Evolutionary conservation across 2,113 vertebrate genomes (phyloP).

Genomic region (Carettochelys insculpta): DNA sequence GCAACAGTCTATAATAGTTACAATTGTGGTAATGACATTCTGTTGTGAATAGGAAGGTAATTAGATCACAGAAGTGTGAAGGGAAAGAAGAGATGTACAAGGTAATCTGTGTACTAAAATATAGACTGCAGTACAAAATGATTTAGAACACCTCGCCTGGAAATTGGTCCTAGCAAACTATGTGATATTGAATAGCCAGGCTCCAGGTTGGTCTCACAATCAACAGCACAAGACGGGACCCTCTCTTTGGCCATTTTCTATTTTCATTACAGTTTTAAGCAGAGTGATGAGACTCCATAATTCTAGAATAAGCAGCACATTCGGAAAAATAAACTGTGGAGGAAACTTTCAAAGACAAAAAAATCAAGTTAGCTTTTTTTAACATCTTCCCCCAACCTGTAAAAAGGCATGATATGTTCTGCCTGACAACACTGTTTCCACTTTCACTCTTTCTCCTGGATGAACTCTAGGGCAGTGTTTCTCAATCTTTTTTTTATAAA

Average conservation of each 20-base stretch:
- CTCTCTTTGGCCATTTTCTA: not conserved
- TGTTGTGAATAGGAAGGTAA: not conserved
- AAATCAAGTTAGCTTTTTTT: not conserved
- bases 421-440: not conserved
- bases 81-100: not conserved
- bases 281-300: not conserved
- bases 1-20: not conserved
- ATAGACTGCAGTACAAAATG: not conserved
- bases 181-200: constrained; percentile 1
- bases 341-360: not conserved
- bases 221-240: not conserved
- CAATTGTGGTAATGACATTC: not conserved
- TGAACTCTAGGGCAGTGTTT: not conserved
- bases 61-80: not conserved
- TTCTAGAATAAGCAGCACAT: not conserved
- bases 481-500: no score
- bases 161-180: not conserved
- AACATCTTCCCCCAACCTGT: not conserved
- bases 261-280: not conserved
- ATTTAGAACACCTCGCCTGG: not conserved
- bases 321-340: not conserved
- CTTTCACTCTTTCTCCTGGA: not conserved
- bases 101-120: not conserved
- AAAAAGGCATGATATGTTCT: not conserved
- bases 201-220: not conserved